Evolutionary conservation across 2,888 invertebrate species (phyloP).

Genomic region (Scaptomyza flava): DNA sequence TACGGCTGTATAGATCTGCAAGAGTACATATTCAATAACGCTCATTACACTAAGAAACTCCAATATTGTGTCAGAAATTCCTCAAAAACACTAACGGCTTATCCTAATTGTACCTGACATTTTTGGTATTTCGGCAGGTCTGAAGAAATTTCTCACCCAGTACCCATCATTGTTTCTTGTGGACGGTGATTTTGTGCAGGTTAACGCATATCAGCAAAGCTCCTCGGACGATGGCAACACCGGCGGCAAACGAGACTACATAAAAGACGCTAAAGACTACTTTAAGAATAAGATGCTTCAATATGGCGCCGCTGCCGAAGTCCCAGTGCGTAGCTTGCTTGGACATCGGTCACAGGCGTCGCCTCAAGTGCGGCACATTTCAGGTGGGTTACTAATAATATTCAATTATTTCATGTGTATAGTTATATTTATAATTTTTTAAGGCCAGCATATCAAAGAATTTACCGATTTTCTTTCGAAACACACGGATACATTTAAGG

Average conservation of each 20-base stretch:
- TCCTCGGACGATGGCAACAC: conserved; percentile 86
- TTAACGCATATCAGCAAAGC: conserved; percentile 91
- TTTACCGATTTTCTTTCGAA: conserved; percentile 95
- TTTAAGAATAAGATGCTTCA: conserved; percentile 97
- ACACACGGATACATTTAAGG: conserved; percentile 93
- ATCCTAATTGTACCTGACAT: conserved; percentile 69
- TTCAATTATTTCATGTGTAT: not conserved
- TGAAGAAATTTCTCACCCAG: conserved; percentile 98
- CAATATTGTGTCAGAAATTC: too few species aligned
- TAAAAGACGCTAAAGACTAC: conserved; percentile 98
- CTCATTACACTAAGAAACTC: too few species aligned
- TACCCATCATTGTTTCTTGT: conserved; percentile 98
- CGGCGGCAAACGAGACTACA: conserved; percentile 93
- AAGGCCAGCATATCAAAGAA: conserved; percentile 95
- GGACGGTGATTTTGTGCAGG: conserved; percentile 95
- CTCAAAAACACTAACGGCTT: conserved; percentile 41
- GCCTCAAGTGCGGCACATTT: conserved; percentile 98
- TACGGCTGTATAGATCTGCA: too few species aligned
- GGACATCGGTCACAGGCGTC: conserved; percentile 98
- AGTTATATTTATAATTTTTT: too few species aligned
- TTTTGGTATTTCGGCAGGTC: conserved; percentile 85
- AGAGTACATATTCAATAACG: too few species aligned
- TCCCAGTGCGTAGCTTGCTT: conserved; percentile 97
- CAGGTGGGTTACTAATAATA: conserved; percentile 85
- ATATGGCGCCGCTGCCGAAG: conserved; percentile 97